Base-by-base conservation (phyloP, 2,888 invertebrate species). In the Villa cingulata region DNA sequence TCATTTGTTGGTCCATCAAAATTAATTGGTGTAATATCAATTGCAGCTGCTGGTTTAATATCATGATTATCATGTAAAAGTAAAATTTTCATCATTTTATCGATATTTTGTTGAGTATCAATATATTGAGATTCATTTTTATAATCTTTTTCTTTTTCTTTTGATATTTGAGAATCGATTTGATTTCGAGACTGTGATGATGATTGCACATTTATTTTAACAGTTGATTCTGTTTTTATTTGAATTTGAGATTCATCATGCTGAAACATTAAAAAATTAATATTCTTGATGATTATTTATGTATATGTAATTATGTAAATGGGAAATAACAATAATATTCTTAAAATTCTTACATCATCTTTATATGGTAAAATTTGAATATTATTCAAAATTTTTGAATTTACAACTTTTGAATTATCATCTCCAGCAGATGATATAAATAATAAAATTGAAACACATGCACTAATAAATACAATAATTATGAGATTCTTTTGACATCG, bases 401-500 rank as follows among this genome's bases (percentile, higher is more conserved):
- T n/a, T n/a, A n/a, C n/a, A n/a, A n/a, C 39, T 20, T 42, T 37
- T 23, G 37, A 37, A 40, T 46, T 53, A 27, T 62, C 55, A 47
- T 63, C 62, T 43, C 66, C 65, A 15, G 64, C 63, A 55, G 76
- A 77, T 48, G 76, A 77, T 48, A 81, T 64, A 57, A 80, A 72
- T 57, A 80, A 76, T 56, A 81, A 66, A 52, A 80, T 63, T 44
- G 78, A 77, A 53, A 78, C 66, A 53, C 74, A 64, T 52, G 79
- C 61, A 42, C 80, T 71, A 50, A 75, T 63, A 51, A 78, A 54
- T 49, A 76, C 60, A 56, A 83, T 77, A 59, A 84, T 81, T 44
- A 83, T 74, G 56, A 87, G 71, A 59, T 84, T 86, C 54, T 84
- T 77, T 64, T 89, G 89, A 60, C 88, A 77, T 57, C 88, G 77